Evolutionary conservation across 2,113 vertebrate species (phyloP), one percentile per base, ranked within the genome.

Genomic region (Ellobius talpinus): DNA sequence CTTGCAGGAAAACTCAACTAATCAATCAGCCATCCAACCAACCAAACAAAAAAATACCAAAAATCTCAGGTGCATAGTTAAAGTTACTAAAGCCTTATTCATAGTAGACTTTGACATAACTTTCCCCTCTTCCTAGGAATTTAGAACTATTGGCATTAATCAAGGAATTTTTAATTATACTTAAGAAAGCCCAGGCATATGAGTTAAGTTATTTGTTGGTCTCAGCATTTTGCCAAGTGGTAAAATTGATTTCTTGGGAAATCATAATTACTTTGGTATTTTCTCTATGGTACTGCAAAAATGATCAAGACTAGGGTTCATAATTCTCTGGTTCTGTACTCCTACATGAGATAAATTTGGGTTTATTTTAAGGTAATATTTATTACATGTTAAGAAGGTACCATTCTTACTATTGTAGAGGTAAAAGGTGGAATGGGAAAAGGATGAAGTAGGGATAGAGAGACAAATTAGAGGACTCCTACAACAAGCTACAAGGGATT

Each of bases 131-230:
- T 88, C 11, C 31, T 7, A 76, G 4, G 13, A 92, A 70, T 65
- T 85, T 88, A 95, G 42, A 87, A 74, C 23, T 50, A 3, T 78
- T 92, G 84, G 6, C 85, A n/a, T 91, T 94, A 92, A 89, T 76
- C 45, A 96, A 66, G 23, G 31, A 81, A 85, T 8, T 79, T 92
- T 24, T 91, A 79, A 77, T 42, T 39, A 85, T 45, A 77, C 1
- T 23, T 70, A 70, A 92, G 72, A 86, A 86, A 70, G 7, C 42
- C 79, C 24, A 84, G 13, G 14, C 16, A 87, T 13, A 50, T 63
- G 31, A 93, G 24, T 16, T 29, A 24, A 73, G 13, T 70, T 42
- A 68, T 95, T 95, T 82, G 58, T 87, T 82, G 31, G 50, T 50
- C 13, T 96, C 50, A 87, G 31, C 17, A 19, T 58, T 58, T 58